These are phyloP conservation scores for Xiphorhynchus elegans DNA, from an alignment of 2,113 vertebrate genomes.

Conservation along the genomic window DNA sequence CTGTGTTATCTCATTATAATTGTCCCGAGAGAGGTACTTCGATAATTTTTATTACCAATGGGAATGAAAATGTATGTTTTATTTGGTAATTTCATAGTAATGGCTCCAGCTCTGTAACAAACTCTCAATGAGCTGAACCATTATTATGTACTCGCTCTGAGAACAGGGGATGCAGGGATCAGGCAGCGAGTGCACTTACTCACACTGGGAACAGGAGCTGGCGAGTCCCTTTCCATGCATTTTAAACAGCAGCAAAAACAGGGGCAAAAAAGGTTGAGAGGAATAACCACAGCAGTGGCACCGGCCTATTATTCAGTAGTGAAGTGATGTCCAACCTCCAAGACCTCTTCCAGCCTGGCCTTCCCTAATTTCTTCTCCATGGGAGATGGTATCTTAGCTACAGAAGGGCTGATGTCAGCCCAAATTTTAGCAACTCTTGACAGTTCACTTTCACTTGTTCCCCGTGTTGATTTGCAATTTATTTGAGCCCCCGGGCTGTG, in stretches of 20 bases:
- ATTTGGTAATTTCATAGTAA: slow-evolving; percentile 58
- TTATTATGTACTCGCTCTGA: not conserved
- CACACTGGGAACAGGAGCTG: not conserved
- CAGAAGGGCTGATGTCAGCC: not conserved
- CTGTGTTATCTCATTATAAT: slow-evolving; percentile 63
- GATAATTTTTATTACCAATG: slow-evolving; percentile 56
- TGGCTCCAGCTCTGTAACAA: not conserved
- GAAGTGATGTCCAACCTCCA: not conserved
- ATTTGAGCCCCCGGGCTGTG: not conserved
- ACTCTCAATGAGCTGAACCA: not conserved
- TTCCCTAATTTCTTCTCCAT: not conserved
- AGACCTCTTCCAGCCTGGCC: not conserved
- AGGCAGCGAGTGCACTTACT: not conserved
- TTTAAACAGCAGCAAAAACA: not conserved
- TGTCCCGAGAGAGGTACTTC: not conserved
- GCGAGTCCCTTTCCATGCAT: not conserved
- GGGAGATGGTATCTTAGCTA: not conserved
- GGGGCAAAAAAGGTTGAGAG: not conserved
- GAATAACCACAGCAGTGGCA: not conserved
- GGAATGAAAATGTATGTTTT: slow-evolving; percentile 60
- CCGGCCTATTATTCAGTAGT: not conserved
- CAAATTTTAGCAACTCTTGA: not conserved
- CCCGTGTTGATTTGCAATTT: not conserved
- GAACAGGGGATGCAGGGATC: not conserved
- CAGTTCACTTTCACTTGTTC: not conserved